Evolutionary conservation across 1,140 invertebrate genomes (phyloP).

Genomic region (Drosophila ironensis): DNA sequence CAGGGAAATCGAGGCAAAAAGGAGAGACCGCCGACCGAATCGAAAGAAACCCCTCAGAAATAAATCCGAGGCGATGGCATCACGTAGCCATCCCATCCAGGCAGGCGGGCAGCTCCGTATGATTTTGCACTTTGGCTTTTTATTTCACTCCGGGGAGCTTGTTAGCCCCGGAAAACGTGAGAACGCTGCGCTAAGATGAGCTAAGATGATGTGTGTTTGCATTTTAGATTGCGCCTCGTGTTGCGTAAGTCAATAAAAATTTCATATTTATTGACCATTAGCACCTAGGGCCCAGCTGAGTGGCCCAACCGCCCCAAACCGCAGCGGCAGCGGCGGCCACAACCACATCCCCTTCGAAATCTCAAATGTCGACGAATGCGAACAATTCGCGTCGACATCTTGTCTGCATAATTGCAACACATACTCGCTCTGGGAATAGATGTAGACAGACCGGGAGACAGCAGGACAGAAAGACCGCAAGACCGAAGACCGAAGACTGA

Average conservation of each 20-base stretch:
- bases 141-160: slow-evolving; percentile 78
- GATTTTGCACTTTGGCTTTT: slow-evolving; percentile 69
- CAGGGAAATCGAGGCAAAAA: slow-evolving; percentile 18
- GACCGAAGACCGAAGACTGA: slow-evolving; percentile 6
- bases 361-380: slow-evolving; percentile 50
- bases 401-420: slow-evolving; percentile 81
- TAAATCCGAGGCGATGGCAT: slow-evolving; percentile 31
- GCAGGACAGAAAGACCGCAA: neutral
- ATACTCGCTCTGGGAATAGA: slow-evolving; percentile 45
- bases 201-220: slow-evolving; percentile 51
- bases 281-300: slow-evolving; percentile 66
- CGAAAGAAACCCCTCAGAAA: neutral
- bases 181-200: slow-evolving; percentile 27
- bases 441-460: slow-evolving; percentile 11
- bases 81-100: slow-evolving; percentile 50
- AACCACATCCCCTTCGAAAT: slow-evolving; percentile 14
- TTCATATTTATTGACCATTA: slow-evolving; percentile 80
- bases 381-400: slow-evolving; percentile 80
- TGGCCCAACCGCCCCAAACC: slow-evolving; percentile 3
- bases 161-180: slow-evolving; percentile 65
- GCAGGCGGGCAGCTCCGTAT: slow-evolving; percentile 49
- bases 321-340: neutral
- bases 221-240: slow-evolving; percentile 66
- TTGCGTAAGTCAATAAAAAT: slow-evolving; percentile 76
- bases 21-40: neutral